A percentile compares a stretch with the other conserved stretches of the same genome.
Evolutionary conservation across 2,888 invertebrate species (phyloP).

Genomic region (Bombylius discolor): DNA sequence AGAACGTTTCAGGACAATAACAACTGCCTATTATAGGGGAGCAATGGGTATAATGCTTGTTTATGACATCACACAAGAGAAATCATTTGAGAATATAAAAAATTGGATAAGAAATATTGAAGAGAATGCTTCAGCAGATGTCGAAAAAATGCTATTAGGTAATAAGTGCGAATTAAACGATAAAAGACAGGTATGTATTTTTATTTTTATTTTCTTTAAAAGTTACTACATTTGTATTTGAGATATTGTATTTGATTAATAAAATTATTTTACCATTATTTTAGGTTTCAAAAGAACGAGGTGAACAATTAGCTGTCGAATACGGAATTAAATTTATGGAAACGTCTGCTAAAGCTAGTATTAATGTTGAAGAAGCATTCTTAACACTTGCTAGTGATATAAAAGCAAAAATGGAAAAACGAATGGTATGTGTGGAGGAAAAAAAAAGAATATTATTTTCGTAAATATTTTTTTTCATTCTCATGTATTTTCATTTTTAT

Average conservation of each 20-base stretch:
- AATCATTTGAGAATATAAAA: conserved; percentile 97
- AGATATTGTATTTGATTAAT: not conserved
- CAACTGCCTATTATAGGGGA: conserved; percentile 98
- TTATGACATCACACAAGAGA: conserved; percentile 98
- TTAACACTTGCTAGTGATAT: conserved; percentile 95
- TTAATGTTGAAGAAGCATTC: conserved; percentile 97
- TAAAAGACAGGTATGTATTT: conserved; percentile 61
- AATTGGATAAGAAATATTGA: conserved; percentile 99
- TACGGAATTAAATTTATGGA: conserved; percentile 99
- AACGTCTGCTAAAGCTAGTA: conserved; percentile 95
- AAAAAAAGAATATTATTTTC: not conserved
- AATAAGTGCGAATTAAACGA: conserved; percentile 98
- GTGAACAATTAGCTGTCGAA: conserved; percentile 93
- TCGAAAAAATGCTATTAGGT: conserved; percentile 97
- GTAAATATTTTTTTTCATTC: not conserved
- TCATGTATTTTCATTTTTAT: not conserved
- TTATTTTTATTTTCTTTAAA: not conserved
- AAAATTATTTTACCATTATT: not conserved
- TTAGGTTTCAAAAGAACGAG: conserved; percentile 84
- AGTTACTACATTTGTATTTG: no score
- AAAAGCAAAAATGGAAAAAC: conserved; percentile 96
- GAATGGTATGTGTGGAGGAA: conserved; percentile 56
- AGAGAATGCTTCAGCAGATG: conserved; percentile 97
- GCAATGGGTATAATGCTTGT: conserved; percentile 99
- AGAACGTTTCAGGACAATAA: conserved; percentile 96